Evolutionary conservation across 2,888 invertebrate species (phyloP).

Genomic region (Drosophila birchii): DNA sequence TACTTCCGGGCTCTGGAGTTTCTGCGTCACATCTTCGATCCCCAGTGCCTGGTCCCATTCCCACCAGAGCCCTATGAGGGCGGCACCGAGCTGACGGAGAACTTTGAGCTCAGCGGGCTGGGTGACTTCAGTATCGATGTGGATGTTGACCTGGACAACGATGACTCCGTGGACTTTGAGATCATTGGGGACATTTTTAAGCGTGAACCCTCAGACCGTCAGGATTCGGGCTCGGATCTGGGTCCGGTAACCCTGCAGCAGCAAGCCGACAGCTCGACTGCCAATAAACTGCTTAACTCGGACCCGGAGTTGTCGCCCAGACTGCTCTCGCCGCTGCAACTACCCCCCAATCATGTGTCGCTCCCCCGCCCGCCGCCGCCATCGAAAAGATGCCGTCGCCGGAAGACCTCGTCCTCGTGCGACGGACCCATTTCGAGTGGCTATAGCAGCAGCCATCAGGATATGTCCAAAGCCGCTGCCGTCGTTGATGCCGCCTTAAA

Average conservation of each 20-base stretch:
- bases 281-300: slow-evolving; percentile 22
- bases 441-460: neutral
- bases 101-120: slow-evolving; percentile 20
- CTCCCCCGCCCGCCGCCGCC: slow-evolving; percentile 20
- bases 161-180: slow-evolving; percentile 69
- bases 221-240: slow-evolving; percentile 38
- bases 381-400: slow-evolving; percentile 46
- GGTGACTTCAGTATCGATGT: slow-evolving; percentile 62
- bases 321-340: slow-evolving; percentile 44
- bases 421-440: slow-evolving; percentile 35
- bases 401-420: slow-evolving; percentile 38
- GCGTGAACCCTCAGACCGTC: slow-evolving; percentile 17
- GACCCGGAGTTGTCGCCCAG: slow-evolving; percentile 50
- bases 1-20: slow-evolving; percentile 65
- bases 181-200: slow-evolving; percentile 69
- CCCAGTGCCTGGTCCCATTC: slow-evolving; percentile 50
- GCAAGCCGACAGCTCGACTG: slow-evolving; percentile 14
- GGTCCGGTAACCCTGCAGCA: slow-evolving; percentile 24
- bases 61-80: slow-evolving; percentile 27
- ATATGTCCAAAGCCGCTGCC: neutral
- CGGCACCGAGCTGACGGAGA: neutral
- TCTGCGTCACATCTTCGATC: slow-evolving; percentile 63
- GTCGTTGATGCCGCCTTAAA: slow-evolving; percentile 18
- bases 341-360: neutral
- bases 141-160: slow-evolving; percentile 64